Percentiles rank a stretch among this genome's conserved stretches.
These are phyloP conservation scores for Caenorhabditis brenneri DNA, from an alignment of 1,140 invertebrate genomes.

Conservation along the genomic window DNA sequence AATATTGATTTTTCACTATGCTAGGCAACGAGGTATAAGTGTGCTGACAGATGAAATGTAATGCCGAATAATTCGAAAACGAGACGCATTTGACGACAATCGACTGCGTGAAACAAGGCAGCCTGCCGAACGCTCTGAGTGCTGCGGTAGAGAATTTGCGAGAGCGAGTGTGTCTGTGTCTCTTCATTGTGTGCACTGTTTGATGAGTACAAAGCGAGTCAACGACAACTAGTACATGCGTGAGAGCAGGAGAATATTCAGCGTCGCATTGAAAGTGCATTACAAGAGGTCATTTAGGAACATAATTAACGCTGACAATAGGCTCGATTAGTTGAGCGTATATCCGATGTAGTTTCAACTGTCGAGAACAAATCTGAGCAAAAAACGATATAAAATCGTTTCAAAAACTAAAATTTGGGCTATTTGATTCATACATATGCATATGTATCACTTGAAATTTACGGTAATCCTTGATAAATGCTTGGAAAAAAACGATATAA, in stretches of 20 bases:
- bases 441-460: too few species aligned
- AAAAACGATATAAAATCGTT: too few species aligned
- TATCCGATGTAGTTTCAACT: too few species aligned
- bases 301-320: not conserved
- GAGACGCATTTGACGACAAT: not conserved
- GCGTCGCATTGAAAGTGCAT: not conserved
- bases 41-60: not conserved
- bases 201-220: not conserved
- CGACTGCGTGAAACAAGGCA: not conserved
- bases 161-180: not conserved
- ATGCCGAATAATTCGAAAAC: not conserved
- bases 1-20: not conserved
- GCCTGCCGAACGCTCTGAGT: not conserved
- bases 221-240: conserved; percentile 13
- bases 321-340: too few species aligned
- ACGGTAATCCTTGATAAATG: too few species aligned
- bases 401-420: too few species aligned
- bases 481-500: too few species aligned
- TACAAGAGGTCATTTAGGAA: not conserved
- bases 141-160: conserved; percentile 14
- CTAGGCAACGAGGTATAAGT: not conserved
- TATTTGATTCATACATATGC: too few species aligned
- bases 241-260: conserved; percentile 30
- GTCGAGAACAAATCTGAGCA: too few species aligned
- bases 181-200: not conserved